Evolutionary conservation across 2,888 invertebrate species (phyloP).

Genomic region (Ornithoptera priamus): DNA sequence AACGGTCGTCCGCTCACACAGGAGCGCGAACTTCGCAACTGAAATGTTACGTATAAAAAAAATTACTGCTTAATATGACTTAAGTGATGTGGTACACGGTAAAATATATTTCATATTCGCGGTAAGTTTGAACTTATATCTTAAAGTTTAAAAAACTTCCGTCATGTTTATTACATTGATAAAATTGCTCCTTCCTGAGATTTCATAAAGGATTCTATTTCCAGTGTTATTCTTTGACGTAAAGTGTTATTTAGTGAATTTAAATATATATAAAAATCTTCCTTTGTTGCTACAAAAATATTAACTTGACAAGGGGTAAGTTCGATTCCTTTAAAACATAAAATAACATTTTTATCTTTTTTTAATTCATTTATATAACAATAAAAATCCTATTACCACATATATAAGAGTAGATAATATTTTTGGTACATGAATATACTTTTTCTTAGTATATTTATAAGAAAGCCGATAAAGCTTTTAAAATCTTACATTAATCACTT

Average conservation of each 20-base stretch:
- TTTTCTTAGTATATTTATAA: no score
- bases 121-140: slow-evolving; percentile 11
- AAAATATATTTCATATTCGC: slow-evolving; percentile 7
- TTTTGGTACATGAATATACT: no score
- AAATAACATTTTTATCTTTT: no score
- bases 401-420: no score
- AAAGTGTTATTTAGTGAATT: neutral
- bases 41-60: slow-evolving; percentile 17
- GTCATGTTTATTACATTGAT: neutral
- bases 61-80: neutral
- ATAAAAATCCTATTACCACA: no score
- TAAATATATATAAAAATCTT: neutral
- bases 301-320: neutral
- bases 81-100: slow-evolving; percentile 2
- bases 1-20: neutral
- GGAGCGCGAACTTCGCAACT: slow-evolving; percentile 7
- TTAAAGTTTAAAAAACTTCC: neutral
- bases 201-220: neutral
- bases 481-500: no score
- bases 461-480: no score
- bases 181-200: neutral
- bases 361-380: no score
- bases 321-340: no score
- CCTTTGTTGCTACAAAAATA: neutral
- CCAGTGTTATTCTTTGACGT: neutral